These are phyloP conservation scores for Macrobrachium rosenbergii DNA, from an alignment of 1,140 invertebrate species.

Conservation along the genomic window DNA sequence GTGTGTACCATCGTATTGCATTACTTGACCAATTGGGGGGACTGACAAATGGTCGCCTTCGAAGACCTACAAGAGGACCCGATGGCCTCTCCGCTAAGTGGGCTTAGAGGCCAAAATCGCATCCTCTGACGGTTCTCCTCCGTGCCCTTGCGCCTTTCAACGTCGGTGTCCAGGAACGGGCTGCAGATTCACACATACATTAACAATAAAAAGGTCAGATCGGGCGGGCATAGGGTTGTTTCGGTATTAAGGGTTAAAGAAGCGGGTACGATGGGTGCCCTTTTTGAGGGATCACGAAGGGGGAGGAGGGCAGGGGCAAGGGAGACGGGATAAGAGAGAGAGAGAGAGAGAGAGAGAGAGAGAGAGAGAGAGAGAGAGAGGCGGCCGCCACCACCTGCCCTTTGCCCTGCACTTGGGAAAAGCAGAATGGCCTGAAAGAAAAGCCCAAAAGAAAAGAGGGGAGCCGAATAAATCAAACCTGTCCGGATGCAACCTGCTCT, in stretches of 20 bases:
- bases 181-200: conserved; percentile 65
- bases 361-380: no score
- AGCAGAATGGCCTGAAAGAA: conserved; percentile 60
- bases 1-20: conserved; percentile 62
- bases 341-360: no score
- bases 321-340: background rate
- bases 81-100: background rate
- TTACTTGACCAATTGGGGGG: conserved; percentile 61
- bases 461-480: conserved; percentile 65
- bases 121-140: background rate
- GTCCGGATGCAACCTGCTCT: conserved; percentile 65
- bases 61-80: background rate
- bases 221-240: conserved; percentile 62
- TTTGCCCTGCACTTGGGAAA: conserved; percentile 12
- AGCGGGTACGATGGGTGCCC: conserved; percentile 61
- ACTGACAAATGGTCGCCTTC: conserved; percentile 43
- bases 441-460: conserved; percentile 61
- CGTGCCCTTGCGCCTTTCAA: background rate
- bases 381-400: background rate
- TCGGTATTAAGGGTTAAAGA: conserved; percentile 63
- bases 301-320: background rate
- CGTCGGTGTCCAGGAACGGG: conserved; percentile 62
- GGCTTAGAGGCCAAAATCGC: conserved; percentile 14
- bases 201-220: conserved; percentile 66
- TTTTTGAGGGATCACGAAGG: conserved; percentile 43